phyloP scores from a whole-genome alignment of 2,797 vertebrate species.

The Acropternis orthonyx region DNA sequence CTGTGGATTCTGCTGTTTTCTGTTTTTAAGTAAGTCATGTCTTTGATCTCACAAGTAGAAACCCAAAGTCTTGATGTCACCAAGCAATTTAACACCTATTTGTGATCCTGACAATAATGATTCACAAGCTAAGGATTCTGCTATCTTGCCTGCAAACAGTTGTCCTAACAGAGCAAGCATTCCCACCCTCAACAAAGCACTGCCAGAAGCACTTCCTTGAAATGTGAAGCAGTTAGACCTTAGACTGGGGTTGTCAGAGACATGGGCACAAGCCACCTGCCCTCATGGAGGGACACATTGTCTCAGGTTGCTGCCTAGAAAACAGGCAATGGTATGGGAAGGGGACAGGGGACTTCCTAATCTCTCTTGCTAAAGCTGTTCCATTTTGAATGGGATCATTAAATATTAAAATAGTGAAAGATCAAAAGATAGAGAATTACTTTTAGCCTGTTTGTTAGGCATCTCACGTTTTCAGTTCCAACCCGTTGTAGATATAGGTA shows the following conservation, averaged over 20 bases:
- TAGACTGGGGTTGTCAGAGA: not conserved
- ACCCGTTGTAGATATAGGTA: not conserved
- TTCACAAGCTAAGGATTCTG: not conserved
- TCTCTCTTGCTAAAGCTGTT: conserved; percentile 48
- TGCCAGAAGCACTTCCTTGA: not conserved
- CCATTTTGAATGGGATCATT: conserved; percentile 53
- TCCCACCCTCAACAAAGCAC: not conserved
- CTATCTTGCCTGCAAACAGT: not conserved
- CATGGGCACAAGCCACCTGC: not conserved
- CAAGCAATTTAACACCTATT: not conserved
- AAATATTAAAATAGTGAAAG: conserved; percentile 59
- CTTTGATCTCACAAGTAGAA: not conserved
- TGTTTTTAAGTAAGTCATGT: not conserved
- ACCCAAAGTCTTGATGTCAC: not conserved
- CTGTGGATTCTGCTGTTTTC: not conserved
- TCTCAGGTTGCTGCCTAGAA: not conserved
- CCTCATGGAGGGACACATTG: not conserved
- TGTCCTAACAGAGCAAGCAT: not conserved
- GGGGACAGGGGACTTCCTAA: not conserved
- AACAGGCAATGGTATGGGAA: not conserved
- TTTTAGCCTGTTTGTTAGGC: conserved; percentile 52
- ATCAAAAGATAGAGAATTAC: conserved; percentile 44
- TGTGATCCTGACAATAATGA: not conserved
- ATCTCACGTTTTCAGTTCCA: conserved; percentile 32
- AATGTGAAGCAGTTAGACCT: not conserved